Percentiles rank a stretch among this genome's conserved stretches.
Conservation (phyloP, 2,113 vertebrate genomes). For the Macquaria australasica region DNA sequence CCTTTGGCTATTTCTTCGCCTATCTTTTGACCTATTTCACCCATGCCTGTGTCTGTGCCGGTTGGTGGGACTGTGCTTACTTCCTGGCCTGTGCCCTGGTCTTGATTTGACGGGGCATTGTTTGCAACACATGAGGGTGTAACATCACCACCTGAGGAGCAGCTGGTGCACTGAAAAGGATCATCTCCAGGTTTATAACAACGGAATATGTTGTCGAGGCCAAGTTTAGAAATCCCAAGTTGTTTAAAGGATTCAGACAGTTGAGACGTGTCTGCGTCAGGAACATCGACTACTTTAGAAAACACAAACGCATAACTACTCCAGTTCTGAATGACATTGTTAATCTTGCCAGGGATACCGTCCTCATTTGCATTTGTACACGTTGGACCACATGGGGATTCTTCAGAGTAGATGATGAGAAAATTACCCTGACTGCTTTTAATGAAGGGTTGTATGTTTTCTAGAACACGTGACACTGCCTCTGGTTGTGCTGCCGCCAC, state of each 20-base stretch:
- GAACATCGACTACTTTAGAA: conserved; percentile 22
- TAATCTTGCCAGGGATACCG: not conserved
- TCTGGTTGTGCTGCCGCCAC: conserved; percentile 33
- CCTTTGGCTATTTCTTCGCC: too few species aligned
- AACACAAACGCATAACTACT: conserved; percentile 42
- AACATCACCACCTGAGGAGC: conserved; percentile 21
- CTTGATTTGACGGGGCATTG: not conserved
- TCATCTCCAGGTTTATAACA: conserved; percentile 30
- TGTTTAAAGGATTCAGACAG: conserved; percentile 5
- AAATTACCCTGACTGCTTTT: conserved; percentile 12
- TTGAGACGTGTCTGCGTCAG: not conserved
- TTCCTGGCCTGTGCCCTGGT: not conserved
- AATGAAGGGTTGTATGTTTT: conserved; percentile 15
- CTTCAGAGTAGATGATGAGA: conserved; percentile 47
- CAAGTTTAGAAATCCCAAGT: conserved; percentile 19
- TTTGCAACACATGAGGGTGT: conserved; percentile 35
- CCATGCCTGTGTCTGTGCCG: too few species aligned
- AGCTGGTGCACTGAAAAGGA: conserved; percentile 43
- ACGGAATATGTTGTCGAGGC: conserved; percentile 39
- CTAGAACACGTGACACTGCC: conserved; percentile 20
- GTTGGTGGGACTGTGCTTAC: too few species aligned
- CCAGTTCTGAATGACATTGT: conserved; percentile 23
- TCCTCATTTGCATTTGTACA: not conserved
- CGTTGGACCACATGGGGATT: not conserved
- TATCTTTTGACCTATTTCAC: too few species aligned